Conservation (phyloP, 2,797 vertebrate genomes). For the Scolopax bukidnonensis region DNA sequence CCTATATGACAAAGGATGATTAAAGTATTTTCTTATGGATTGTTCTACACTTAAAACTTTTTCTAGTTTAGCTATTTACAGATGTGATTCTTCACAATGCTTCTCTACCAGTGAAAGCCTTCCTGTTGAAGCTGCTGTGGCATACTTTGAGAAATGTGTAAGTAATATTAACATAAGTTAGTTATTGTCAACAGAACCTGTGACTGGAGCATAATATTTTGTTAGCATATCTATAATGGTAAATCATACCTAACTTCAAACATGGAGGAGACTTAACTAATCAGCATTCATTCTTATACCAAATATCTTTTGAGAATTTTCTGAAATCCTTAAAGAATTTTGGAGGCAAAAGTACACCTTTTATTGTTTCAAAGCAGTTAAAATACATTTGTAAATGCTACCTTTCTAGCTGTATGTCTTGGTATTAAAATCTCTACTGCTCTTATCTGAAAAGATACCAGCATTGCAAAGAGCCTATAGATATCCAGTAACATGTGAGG, state of each 20-base stretch:
- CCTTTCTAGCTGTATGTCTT: not conserved
- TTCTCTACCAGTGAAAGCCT: not conserved
- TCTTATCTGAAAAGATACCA: not conserved
- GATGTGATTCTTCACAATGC: not conserved
- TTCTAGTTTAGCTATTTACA: not conserved
- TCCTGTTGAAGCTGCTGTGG: accelerated
- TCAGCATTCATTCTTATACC: not conserved
- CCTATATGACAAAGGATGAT: not conserved
- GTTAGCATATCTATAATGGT: not conserved
- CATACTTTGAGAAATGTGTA: not conserved
- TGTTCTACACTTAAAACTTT: accelerated
- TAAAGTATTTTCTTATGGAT: not conserved
- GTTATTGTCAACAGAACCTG: not conserved
- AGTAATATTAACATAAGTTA: not conserved
- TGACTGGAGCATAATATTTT: not conserved
- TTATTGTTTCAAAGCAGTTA: not conserved
- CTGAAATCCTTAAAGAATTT: not conserved
- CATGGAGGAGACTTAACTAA: not conserved
- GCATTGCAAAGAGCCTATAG: not conserved
- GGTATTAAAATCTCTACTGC: not conserved
- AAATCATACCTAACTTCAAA: not conserved
- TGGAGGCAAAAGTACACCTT: not conserved
- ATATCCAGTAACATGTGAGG: accelerated
- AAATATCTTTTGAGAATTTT: not conserved
- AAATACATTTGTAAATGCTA: not conserved